Percentiles rank a stretch among this genome's conserved stretches.
Evolutionary conservation across 2,797 vertebrate species (phyloP).

Genomic region (Sphaeramia orbicularis): DNA sequence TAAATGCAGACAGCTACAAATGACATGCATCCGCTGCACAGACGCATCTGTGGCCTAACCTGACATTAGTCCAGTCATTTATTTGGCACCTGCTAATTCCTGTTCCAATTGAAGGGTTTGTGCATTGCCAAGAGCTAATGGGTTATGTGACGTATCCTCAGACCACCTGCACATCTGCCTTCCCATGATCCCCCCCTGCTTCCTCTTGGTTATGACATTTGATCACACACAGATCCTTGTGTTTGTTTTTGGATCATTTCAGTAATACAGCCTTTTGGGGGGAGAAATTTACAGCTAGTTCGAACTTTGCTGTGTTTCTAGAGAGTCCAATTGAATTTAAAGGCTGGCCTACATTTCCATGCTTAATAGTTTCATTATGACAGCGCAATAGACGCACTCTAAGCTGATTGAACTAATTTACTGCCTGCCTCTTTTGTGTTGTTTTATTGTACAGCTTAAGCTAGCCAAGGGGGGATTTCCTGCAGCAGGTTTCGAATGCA

Average conservation of each 20-base stretch:
- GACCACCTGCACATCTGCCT: conserved; percentile 77
- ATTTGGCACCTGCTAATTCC: conserved; percentile 68
- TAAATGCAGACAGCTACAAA: conserved; percentile 30
- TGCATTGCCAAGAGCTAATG: conserved; percentile 77
- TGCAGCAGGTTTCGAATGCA: conserved; percentile 57
- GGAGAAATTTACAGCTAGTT: conserved; percentile 9
- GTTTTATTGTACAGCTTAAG: conserved; percentile 58
- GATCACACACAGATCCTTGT: conserved; percentile 72
- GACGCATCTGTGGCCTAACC: conserved; percentile 42
- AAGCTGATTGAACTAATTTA: conserved; percentile 66
- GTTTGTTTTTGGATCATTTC: conserved; percentile 78
- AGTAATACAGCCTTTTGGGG: conserved; percentile 22
- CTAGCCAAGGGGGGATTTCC: conserved; percentile 49
- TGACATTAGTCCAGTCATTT: conserved; percentile 58
- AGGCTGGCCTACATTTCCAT: conserved; percentile 40
- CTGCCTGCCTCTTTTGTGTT: conserved; percentile 49
- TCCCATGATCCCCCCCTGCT: not conserved
- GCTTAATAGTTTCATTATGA: conserved; percentile 56
- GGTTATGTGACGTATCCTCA: conserved; percentile 73
- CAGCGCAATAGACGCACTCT: conserved; percentile 42
- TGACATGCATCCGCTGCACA: conserved; percentile 37
- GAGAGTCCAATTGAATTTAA: conserved; percentile 34
- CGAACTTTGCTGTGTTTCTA: conserved; percentile 41
- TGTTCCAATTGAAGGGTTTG: conserved; percentile 80
- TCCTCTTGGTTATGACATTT: conserved; percentile 40